These are phyloP conservation scores for Lordiphosa stackelbergi DNA, from an alignment of 1,140 invertebrate genomes.

Conservation along the genomic window DNA sequence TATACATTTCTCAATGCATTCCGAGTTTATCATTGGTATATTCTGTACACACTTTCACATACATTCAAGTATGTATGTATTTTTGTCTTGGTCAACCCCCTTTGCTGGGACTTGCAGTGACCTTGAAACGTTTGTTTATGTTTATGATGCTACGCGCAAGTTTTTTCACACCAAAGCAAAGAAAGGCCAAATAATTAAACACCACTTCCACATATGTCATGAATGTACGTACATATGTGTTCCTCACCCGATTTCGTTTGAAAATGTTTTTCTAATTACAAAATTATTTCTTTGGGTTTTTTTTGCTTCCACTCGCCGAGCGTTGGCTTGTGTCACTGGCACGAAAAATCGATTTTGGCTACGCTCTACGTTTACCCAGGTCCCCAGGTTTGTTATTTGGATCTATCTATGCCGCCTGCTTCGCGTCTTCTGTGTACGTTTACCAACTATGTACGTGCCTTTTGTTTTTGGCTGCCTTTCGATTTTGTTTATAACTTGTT, in stretches of 20 bases:
- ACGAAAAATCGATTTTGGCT: constrained; percentile 69
- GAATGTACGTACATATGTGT: not conserved
- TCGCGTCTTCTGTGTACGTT: constrained; percentile 30
- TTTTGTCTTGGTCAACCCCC: constrained; percentile 38
- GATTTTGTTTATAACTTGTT: constrained; percentile 73
- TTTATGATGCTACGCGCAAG: constrained; percentile 29
- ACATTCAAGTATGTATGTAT: constrained; percentile 13
- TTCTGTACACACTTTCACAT: not conserved
- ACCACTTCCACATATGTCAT: not conserved
- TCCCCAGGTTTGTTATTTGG: constrained; percentile 37
- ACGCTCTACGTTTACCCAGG: constrained; percentile 48
- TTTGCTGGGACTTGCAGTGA: constrained; percentile 47
- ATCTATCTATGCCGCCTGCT: constrained; percentile 23
- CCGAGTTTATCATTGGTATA: not conserved
- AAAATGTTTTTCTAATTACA: not conserved
- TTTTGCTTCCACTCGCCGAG: constrained; percentile 23
- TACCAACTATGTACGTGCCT: constrained; percentile 5
- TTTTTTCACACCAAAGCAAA: constrained; percentile 23
- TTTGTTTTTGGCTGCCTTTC: constrained; percentile 59
- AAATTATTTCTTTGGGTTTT: not conserved
- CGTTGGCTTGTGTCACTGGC: constrained; percentile 44
- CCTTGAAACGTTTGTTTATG: constrained; percentile 70
- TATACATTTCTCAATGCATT: constrained; percentile 1
- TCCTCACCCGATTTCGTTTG: constrained; percentile 1
- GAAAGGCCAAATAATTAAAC: not conserved